These are phyloP conservation scores for Sigmodon hispidus DNA, from an alignment of 2,113 vertebrate genomes.

Conservation along the genomic window DNA sequence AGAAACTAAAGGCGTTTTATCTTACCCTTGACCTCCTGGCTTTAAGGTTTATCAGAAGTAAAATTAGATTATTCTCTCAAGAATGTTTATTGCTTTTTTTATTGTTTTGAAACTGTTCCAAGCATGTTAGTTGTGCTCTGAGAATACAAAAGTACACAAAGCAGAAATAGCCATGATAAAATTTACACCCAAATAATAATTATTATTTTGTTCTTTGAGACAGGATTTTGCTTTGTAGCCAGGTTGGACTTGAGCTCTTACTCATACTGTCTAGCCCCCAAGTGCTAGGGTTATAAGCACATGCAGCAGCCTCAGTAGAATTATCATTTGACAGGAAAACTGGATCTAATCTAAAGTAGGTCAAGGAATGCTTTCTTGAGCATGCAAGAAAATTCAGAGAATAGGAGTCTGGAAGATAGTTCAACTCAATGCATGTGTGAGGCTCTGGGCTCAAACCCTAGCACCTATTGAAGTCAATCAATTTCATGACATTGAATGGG, in stretches of 20 bases:
- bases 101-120: background rate
- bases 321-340: background rate
- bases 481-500: background rate
- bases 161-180: background rate
- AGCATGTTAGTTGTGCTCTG: background rate
- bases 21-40: background rate
- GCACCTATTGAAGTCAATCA: background rate
- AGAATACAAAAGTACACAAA: background rate
- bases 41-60: background rate
- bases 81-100: slow-evolving; percentile 32
- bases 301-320: background rate
- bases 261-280: background rate
- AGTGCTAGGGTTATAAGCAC: background rate
- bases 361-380: background rate
- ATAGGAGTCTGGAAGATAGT: background rate
- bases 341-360: background rate
- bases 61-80: slow-evolving; percentile 24
- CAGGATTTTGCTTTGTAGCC: background rate
- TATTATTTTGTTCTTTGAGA: background rate
- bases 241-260: background rate
- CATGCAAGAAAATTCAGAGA: slow-evolving; percentile 31
- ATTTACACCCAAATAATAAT: background rate
- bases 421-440: too few species aligned
- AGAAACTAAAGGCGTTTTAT: background rate
- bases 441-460: background rate